Base-by-base conservation (phyloP, 2,888 invertebrate species). In the Hypercompe scribonia region DNA sequence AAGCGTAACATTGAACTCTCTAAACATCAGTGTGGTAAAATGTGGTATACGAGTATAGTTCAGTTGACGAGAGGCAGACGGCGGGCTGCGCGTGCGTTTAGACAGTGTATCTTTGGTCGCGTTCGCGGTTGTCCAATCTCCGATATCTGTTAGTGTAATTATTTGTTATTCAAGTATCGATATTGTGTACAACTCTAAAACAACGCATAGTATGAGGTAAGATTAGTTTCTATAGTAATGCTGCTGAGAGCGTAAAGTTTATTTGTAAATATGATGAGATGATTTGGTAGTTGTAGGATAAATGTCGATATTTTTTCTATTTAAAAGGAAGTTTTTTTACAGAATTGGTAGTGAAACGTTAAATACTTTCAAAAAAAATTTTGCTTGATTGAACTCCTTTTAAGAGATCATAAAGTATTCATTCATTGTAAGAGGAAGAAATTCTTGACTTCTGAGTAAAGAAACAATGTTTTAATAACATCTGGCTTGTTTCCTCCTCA, bases 201-300 rank as follows among this genome's bases (percentile, higher is more conserved):
- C 78, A 70, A 79, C 65, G 69, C 80, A 71, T 81, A 61, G 75
- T 78, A 78, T 88, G 89, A 85, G 89, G 88, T 88, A 82, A 86
- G 87, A 75, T 39, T 63, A 70, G 33, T 73, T 79, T 68, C 33
- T 39, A 13, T 42, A 42, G 15, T 36, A 36, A 39, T 61, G 24
- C 24, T 24, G 13, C 28, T 61, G 39, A 24, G 31, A 34, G 33
- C 33, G 24, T 58, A 28, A 68, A 13, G 5, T 33, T 58, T 39
- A 31, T 31, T 36, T 21, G 39, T 39, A 50, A 31, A 50, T 24
- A n/a, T 36, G 11, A 36, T 36, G 13, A 65, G 24, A 36, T 24
- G 11, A 24, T 33, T 28, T 15, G n/a, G 8, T 54, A 21, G 64
- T 64, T 33, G 24, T 24, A 36, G 11, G 36, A 36, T 24, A 2